phyloP scores from a whole-genome alignment of 2,113 vertebrate species.

The Myotis lucifugus region DNA sequence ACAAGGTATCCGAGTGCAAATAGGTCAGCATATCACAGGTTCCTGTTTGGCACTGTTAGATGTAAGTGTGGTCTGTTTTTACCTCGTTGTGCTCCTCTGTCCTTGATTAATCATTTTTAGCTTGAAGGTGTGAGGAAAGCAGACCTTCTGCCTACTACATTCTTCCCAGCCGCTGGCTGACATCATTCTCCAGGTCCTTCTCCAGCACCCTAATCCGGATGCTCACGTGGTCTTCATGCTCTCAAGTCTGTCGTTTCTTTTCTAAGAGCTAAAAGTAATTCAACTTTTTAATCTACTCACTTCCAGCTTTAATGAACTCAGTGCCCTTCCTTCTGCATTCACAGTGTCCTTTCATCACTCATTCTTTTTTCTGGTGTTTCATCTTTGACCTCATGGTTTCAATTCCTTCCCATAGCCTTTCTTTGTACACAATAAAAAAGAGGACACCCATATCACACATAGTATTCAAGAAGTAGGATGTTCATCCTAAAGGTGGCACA shows the following conservation, averaged over 20 bases:
- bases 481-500: neutral
- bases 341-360: neutral
- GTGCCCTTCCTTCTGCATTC: neutral
- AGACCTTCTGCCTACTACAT: neutral
- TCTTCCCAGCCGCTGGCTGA: neutral
- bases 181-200: neutral
- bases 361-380: neutral
- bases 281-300: neutral
- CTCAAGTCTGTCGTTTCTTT: neutral
- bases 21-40: constrained; percentile 6
- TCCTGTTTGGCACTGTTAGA: neutral
- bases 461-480: neutral
- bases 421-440: neutral
- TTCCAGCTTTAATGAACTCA: neutral
- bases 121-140: neutral
- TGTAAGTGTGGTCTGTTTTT: constrained; percentile 9
- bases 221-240: neutral
- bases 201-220: neutral
- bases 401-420: neutral
- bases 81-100: neutral
- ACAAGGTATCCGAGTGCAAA: neutral
- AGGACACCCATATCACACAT: neutral
- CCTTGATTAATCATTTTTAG: neutral
- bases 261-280: neutral
- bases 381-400: neutral